phyloP scores from a whole-genome alignment of 2,797 vertebrate genomes.

The Diplodus sargus region DNA sequence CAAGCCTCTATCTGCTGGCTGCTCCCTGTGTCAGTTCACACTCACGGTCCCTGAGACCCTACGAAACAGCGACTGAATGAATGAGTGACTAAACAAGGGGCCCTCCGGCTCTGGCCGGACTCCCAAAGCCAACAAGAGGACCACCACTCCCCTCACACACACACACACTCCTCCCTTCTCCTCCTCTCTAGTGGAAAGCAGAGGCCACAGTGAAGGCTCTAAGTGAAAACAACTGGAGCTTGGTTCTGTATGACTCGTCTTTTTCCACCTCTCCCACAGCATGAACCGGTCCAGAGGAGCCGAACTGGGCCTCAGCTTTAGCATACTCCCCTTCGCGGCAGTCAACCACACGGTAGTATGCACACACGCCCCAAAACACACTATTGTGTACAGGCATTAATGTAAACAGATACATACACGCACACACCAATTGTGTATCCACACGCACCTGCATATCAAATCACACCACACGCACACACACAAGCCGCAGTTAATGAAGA shows the following conservation, averaged over 20 bases:
- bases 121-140: conserved; percentile 51
- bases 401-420: conserved; percentile 54
- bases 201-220: conserved; percentile 73
- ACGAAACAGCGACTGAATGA: conserved; percentile 30
- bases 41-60: conserved; percentile 17
- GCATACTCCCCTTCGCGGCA: conserved; percentile 43
- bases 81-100: conserved; percentile 44
- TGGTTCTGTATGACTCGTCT: conserved; percentile 69
- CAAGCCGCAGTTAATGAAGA: conserved; percentile 58
- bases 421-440: neutral
- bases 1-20: conserved; percentile 13
- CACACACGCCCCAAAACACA: conserved; percentile 41
- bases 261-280: conserved; percentile 72
- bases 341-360: conserved; percentile 39
- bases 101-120: conserved; percentile 43
- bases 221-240: conserved; percentile 85
- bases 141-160: conserved; percentile 31
- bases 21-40: conserved; percentile 35
- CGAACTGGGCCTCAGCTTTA: conserved; percentile 47
- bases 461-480: conserved; percentile 37
- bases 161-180: conserved; percentile 16
- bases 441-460: conserved; percentile 44
- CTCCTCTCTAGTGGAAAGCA: conserved; percentile 58
- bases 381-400: conserved; percentile 48
- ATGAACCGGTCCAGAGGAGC: conserved; percentile 51